phyloP scores from a whole-genome alignment of 1,140 invertebrate genomes.

The Sycophaga agraensis region DNA sequence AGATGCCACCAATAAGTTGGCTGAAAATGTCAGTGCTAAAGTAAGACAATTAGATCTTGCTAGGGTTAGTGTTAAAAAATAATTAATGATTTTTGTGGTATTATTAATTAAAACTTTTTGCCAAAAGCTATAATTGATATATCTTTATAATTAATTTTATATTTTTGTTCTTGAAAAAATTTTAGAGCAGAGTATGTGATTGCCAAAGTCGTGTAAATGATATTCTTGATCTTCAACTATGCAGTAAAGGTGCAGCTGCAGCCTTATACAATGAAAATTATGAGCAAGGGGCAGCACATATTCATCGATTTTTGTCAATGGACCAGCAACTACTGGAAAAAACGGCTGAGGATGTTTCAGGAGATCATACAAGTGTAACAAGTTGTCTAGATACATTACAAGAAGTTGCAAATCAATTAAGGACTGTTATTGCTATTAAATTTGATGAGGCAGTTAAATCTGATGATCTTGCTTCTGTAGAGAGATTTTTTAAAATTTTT shows the following conservation, averaged over 20 bases:
- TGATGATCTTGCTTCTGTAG: slow-evolving; percentile 88
- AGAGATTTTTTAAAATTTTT: slow-evolving; percentile 98
- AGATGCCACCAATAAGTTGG: slow-evolving; percentile 82
- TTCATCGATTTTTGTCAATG: slow-evolving; percentile 93
- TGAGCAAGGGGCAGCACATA: slow-evolving; percentile 91
- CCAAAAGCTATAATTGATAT: background rate
- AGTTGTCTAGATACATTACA: slow-evolving; percentile 82
- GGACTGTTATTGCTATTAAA: slow-evolving; percentile 71
- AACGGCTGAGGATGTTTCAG: slow-evolving; percentile 74
- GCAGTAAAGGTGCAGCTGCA: slow-evolving; percentile 91
- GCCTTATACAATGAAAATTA: slow-evolving; percentile 90
- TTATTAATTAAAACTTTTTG: background rate
- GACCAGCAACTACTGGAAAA: slow-evolving; percentile 85
- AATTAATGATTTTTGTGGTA: background rate
- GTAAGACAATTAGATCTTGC: slow-evolving; percentile 91
- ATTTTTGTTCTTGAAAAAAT: no score
- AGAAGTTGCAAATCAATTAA: slow-evolving; percentile 77
- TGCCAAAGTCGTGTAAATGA: slow-evolving; percentile 95
- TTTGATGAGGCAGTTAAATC: slow-evolving; percentile 91
- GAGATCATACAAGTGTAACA: slow-evolving; percentile 70
- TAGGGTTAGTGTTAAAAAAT: slow-evolving; percentile 66
- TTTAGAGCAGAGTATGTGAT: slow-evolving; percentile 86
- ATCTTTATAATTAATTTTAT: no score
- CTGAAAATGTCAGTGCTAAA: slow-evolving; percentile 94
- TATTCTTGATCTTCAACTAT: slow-evolving; percentile 92